A percentile compares a stretch with the other conserved stretches of the same genome.
Conservation (phyloP, 2,797 vertebrate genomes). For the Neopelma chrysocephalum region DNA sequence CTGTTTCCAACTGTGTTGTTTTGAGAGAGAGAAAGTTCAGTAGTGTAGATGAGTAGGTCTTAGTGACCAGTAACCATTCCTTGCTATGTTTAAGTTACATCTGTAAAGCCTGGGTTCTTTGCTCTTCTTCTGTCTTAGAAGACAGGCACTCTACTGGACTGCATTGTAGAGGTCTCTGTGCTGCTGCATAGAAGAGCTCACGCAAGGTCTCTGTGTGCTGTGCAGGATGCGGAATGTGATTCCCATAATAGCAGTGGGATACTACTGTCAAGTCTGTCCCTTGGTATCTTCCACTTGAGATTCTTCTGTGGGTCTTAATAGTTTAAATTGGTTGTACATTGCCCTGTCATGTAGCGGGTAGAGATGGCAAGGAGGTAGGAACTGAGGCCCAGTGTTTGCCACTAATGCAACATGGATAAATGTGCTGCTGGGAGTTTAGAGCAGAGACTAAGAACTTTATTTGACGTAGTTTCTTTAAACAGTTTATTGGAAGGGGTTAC, state of each 20-base stretch:
- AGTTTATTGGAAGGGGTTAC: background rate
- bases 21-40: background rate
- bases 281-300: background rate
- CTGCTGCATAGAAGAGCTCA: background rate
- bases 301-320: background rate
- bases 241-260: background rate
- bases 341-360: background rate
- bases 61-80: background rate
- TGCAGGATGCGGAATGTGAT: background rate
- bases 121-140: background rate
- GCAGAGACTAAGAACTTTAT: background rate
- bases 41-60: background rate
- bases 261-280: background rate
- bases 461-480: background rate
- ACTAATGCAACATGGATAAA: background rate
- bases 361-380: background rate
- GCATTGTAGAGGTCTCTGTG: background rate
- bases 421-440: background rate
- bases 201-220: background rate
- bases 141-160: background rate
- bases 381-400: background rate
- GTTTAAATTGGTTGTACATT: background rate
- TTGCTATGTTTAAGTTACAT: background rate
- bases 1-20: background rate
- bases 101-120: background rate